Percentiles rank a stretch among this genome's conserved stretches.
phyloP scores from a whole-genome alignment of 64 coral and sea anemone species.

The Catalaphyllia jardinei region DNA sequence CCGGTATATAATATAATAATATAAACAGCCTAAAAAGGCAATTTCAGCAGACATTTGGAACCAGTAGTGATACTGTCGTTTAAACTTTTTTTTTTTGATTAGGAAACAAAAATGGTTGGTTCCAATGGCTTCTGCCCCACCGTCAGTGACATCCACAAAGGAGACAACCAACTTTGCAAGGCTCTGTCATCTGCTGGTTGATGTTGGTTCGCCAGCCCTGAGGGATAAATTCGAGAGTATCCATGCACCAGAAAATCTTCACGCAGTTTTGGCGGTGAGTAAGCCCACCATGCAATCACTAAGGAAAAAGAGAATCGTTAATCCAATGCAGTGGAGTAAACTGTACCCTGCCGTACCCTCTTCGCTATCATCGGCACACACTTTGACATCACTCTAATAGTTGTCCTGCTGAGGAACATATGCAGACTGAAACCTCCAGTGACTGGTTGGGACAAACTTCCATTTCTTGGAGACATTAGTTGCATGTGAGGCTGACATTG shows the following conservation, averaged over 20 bases:
- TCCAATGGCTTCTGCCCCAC: neutral
- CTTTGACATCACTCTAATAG: neutral
- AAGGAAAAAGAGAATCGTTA: neutral
- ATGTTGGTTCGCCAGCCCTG: neutral
- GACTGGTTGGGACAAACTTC: neutral
- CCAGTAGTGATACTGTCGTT: no score
- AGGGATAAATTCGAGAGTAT: neutral
- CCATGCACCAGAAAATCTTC: neutral
- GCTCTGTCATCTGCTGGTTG: neutral
- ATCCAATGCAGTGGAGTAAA: neutral
- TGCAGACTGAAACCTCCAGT: neutral
- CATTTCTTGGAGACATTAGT: slow-evolving; percentile 4
- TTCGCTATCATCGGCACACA: neutral
- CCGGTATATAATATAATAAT: no score
- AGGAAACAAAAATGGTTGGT: neutral
- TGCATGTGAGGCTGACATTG: slow-evolving; percentile 25
- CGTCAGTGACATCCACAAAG: neutral
- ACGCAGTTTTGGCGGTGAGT: neutral
- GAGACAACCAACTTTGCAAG: neutral
- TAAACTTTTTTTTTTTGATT: no score
- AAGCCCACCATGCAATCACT: neutral
- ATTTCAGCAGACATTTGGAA: no score
- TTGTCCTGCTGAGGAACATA: slow-evolving; percentile 5
- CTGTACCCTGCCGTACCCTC: neutral
- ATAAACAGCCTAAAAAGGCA: no score